Evolutionary conservation across 2,888 invertebrate genomes (phyloP).

Genomic region (Odontocolon sp.): DNA sequence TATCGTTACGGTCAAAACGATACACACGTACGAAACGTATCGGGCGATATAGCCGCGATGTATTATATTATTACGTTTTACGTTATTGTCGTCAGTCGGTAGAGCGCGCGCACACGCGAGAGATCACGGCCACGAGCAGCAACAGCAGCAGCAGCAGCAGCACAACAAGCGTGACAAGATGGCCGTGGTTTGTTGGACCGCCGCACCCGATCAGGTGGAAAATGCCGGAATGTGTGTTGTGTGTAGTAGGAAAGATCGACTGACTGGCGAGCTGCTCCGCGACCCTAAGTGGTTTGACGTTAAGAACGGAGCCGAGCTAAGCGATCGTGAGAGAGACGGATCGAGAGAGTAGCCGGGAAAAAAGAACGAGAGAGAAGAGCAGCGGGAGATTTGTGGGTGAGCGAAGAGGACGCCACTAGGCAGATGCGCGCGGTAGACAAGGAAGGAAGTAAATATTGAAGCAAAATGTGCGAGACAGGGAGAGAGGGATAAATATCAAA

Average conservation of each 20-base stretch:
- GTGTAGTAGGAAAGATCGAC: conserved; percentile 74
- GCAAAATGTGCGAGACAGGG: conserved; percentile 59
- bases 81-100: conserved; percentile 28
- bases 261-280: conserved; percentile 72
- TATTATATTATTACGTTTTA: conserved; percentile 3
- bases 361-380: conserved; percentile 26
- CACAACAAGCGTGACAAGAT: conserved; percentile 66
- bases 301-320: conserved; percentile 71
- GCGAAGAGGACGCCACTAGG: neutral
- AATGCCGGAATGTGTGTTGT: conserved; percentile 74
- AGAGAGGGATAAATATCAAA: conserved; percentile 38
- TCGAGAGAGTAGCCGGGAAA: conserved; percentile 1
- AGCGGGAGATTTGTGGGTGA: conserved; percentile 8
- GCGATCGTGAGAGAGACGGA: conserved; percentile 53
- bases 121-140: conserved; percentile 17
- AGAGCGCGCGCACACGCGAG: conserved; percentile 17
- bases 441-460: conserved; percentile 34
- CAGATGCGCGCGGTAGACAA: conserved; percentile 16
- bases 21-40: conserved; percentile 16
- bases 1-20: neutral
- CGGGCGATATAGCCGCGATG: neutral
- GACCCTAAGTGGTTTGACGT: conserved; percentile 79
- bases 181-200: conserved; percentile 70
- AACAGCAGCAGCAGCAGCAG: conserved; percentile 10
- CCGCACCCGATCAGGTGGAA: conserved; percentile 78